Base-by-base conservation (phyloP, 2,797 vertebrate genomes). In the Miichthys miiuy region DNA sequence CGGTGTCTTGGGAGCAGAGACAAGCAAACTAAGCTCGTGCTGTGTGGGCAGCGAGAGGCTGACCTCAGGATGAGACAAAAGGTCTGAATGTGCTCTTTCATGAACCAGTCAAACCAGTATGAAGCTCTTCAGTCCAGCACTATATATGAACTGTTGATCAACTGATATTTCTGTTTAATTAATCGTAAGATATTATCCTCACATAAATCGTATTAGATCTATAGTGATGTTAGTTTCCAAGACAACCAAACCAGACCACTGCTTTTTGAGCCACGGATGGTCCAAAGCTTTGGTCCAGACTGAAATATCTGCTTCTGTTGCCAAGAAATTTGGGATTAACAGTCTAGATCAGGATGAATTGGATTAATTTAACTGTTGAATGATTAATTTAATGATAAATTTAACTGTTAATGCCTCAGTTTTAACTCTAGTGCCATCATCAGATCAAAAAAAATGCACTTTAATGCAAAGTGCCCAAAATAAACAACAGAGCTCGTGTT, bases 1-100 rank as follows among this genome's bases (percentile, higher is more conserved):
- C 27, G n/a, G 83, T 88, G 89, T 81, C 81, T 85, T 85, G 87
- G 77, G 82, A 91, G 84, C 73, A 85, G 65, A 86, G 79, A 91
- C 27, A 63, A 84, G 77, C 72, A 73, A 64, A 80, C 80, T 55
- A 57, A 81, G 75, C 76, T 80, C 61, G 51, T 12, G 13, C 65
- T 89, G 81, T 86, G 89, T 90, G 87, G 89, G 89, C 87, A 87
- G 84, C 30, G 51, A 42, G 71, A 41, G 79, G 63, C 80, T 48
- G 72, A 87, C 71, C 69, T 80, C 84, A 80, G 78, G 80, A 78
- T 41, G 60, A 81, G 77, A 83, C 77, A 76, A 73, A 66, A 76
- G 54, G 67, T 88, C 84, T 66, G 44, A 75, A 72, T 66, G 58
- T 72, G 41, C 56, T 81, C 27, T 57, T 17, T 41, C 68, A 71